Evolutionary conservation across 2,797 vertebrate species (phyloP), one percentile per base, ranked within the genome.

Genomic region (Esox lucius): DNA sequence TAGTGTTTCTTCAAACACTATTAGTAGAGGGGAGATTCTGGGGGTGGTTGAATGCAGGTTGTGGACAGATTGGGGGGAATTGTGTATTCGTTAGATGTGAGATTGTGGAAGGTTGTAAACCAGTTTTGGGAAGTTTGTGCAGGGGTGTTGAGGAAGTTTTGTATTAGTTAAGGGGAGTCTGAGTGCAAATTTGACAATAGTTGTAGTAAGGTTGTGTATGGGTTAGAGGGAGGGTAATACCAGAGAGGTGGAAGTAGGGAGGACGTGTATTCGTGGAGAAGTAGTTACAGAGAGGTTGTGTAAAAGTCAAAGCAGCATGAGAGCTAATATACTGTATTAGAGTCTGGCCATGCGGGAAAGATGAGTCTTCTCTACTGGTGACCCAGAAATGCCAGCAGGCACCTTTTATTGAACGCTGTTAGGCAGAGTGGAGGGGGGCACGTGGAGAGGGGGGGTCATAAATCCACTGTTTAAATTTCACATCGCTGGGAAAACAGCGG

Each of bases 371-470:
- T 78, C 77, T 76, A 84, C 87, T 78, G 75, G 39, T 39, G 70
- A 48, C 80, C 76, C 83, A 76, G 51, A 83, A 78, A 74, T 68
- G 76, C 76, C 82, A 83, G 62, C 53, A 81, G 82, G 59, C 79
- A 86, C 89, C 70, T 84, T 84, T 88, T 84, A 90, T 89, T 84
- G 16, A 85, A 86, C 77, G 64, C n/a, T 76, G 71, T 76, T 82
- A 78, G 78, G 78, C 76, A 80, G 83, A 82, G 78, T 81, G 70
- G 81, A 33, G 26, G 81, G 80, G 76, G 61, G n/a, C n/a, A n/a
- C n/a, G n/a, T n/a, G 46, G 31, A 15, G 70, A 75, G 73, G 72
- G 53, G 46, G 11, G 75, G 15, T 49, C 13, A 33, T 39, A 67
- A 16, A 13, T 33, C 5, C 3, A 67, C 17, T 28, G 65, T 67